phyloP scores from a whole-genome alignment of 2,113 vertebrate genomes.

The Plecotus auritus region DNA sequence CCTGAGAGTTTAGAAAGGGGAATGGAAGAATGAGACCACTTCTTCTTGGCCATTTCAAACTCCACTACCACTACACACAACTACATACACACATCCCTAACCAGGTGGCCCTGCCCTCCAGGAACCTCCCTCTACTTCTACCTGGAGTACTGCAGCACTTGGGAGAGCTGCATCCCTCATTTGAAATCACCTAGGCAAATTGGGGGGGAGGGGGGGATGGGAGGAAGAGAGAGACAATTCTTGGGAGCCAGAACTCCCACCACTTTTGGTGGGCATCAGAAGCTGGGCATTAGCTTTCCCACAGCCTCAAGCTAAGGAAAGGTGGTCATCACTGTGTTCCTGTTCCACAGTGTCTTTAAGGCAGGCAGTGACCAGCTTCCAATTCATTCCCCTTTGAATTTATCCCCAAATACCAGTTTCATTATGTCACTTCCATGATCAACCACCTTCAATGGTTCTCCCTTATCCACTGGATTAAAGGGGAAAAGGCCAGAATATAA shows the following conservation, averaged over 20 bases:
- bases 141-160: not conserved
- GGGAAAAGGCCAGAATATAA: not conserved
- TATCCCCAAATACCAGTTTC: not conserved
- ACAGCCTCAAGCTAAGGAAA: not conserved
- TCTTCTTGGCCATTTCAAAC: not conserved
- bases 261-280: not conserved
- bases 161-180: not conserved
- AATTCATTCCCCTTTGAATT: not conserved
- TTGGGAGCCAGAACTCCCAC: not conserved
- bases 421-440: not conserved
- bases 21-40: not conserved
- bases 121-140: not conserved
- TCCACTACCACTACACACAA: not conserved
- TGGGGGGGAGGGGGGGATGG: too few relatives aligned
- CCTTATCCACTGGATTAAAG: not conserved
- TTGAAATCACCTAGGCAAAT: not conserved
- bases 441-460: not conserved
- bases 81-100: not conserved
- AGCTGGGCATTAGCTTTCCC: not conserved
- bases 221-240: not conserved
- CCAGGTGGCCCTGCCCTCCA: not conserved
- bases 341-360: not conserved
- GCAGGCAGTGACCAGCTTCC: not conserved
- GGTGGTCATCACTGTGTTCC: not conserved
- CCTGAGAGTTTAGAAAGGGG: not conserved